These are phyloP conservation scores for Parnassius smintheus DNA, from an alignment of 2,888 invertebrate species.

Conservation along the genomic window DNA sequence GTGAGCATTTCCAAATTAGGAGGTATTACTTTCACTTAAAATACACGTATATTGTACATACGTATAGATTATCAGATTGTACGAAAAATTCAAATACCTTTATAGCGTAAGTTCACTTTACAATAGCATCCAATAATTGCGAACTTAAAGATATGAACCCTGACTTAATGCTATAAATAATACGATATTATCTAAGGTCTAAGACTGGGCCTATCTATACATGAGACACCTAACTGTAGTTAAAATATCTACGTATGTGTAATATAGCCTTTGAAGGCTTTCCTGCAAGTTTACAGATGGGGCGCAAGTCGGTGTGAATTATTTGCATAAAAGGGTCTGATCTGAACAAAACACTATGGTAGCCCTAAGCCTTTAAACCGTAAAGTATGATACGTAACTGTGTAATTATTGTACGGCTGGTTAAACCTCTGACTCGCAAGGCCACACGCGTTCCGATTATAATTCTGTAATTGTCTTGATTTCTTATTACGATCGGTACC, in stretches of 20 bases:
- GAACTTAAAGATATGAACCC: constrained; percentile 59
- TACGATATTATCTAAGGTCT: constrained; percentile 53
- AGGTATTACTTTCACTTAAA: too few species aligned
- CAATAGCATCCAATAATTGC: constrained; percentile 48
- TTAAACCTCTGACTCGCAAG: background rate
- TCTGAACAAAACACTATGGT: constrained; percentile 4
- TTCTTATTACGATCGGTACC: background rate
- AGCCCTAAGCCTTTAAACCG: constrained; percentile 4
- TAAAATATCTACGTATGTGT: background rate
- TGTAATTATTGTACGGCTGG: background rate
- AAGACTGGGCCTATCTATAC: constrained; percentile 28
- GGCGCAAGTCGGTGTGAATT: constrained; percentile 1
- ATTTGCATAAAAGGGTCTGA: constrained; percentile 14
- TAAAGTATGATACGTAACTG: background rate
- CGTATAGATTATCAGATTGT: too few species aligned
- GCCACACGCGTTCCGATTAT: constrained; percentile 1
- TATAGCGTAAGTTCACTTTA: background rate
- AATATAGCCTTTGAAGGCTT: background rate
- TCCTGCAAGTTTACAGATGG: constrained; percentile 16
- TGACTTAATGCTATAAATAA: constrained; percentile 65
- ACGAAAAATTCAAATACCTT: background rate
- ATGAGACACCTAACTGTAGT: constrained; percentile 4
- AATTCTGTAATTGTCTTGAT: background rate
- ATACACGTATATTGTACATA: too few species aligned
- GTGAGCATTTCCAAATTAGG: too few species aligned